phyloP scores from a whole-genome alignment of 1,140 invertebrate genomes.

The Orussus abietinus region DNA sequence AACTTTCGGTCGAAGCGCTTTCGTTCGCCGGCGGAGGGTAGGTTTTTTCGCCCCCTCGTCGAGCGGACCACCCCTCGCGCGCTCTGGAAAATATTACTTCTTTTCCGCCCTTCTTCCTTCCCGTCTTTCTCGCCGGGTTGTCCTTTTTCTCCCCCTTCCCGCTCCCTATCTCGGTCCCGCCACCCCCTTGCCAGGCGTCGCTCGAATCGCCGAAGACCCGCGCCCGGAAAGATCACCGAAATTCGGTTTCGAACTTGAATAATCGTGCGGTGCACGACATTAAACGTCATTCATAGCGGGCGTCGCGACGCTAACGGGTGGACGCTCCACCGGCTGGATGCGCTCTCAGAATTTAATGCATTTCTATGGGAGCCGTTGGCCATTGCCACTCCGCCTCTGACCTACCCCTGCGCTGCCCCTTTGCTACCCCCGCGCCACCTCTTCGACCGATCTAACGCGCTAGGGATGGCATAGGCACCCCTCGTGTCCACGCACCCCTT shows the following conservation, averaged over 20 bases:
- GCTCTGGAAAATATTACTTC: no score
- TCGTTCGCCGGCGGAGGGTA: no score
- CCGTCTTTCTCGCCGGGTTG: constrained; percentile 2
- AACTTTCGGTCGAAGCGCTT: no score
- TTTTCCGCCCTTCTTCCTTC: constrained; percentile 12
- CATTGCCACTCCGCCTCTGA: constrained; percentile 33
- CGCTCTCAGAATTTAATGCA: constrained; percentile 30
- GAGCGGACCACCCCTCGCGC: no score
- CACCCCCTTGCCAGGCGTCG: background rate
- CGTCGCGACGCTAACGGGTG: constrained; percentile 26
- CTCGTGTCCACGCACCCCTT: constrained; percentile 34
- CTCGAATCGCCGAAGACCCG: constrained; percentile 1
- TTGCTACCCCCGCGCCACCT: no score
- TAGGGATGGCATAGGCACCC: no score
- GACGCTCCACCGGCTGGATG: constrained; percentile 13
- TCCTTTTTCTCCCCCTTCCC: constrained; percentile 8
- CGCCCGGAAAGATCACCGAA: no score
- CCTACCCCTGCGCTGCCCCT: constrained; percentile 9
- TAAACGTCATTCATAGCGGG: constrained; percentile 19
- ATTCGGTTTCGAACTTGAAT: no score
- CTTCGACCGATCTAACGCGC: no score
- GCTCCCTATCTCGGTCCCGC: background rate
- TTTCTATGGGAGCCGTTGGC: constrained; percentile 33
- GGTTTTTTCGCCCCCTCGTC: no score
- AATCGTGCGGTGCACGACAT: constrained; percentile 17